Conservation (phyloP, 2,888 invertebrate species). For the Gasteruption jaculator region DNA sequence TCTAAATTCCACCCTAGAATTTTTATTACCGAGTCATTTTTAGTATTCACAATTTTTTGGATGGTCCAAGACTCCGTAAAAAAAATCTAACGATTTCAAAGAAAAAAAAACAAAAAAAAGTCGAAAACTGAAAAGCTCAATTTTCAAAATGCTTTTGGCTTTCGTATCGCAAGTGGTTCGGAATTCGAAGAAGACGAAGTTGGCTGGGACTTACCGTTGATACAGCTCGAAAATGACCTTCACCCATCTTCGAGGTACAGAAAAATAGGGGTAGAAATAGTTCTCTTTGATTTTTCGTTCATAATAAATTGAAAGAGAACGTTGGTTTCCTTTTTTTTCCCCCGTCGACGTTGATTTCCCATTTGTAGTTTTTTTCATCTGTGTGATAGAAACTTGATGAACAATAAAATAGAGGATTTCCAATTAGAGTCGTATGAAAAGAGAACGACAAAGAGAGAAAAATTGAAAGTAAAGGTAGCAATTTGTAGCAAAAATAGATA, state of each 20-base stretch:
- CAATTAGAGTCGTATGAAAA: too few species aligned
- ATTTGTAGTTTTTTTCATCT: too few species aligned
- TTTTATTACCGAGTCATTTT: not conserved
- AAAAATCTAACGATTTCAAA: slow-evolving; percentile 2
- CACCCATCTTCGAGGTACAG: slow-evolving; percentile 46
- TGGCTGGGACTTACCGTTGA: slow-evolving; percentile 60
- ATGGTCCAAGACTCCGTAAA: too few species aligned
- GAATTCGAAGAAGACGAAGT: slow-evolving; percentile 56
- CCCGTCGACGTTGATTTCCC: not conserved
- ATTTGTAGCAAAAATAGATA: too few species aligned
- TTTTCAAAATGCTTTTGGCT: slow-evolving; percentile 47
- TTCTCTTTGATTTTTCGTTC: too few species aligned
- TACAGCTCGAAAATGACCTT: slow-evolving; percentile 51
- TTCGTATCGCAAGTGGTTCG: slow-evolving; percentile 51
- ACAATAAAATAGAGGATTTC: too few species aligned
- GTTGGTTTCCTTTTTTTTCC: not conserved
- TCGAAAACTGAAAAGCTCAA: slow-evolving; percentile 38
- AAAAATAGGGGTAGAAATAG: slow-evolving; percentile 17
- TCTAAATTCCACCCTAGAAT: too few species aligned
- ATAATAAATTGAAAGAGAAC: too few species aligned
- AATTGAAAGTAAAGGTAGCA: too few species aligned
- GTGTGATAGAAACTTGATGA: too few species aligned
- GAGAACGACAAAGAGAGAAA: too few species aligned
- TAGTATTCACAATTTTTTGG: too few species aligned
- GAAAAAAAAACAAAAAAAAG: slow-evolving; percentile 18